A percentile compares a stretch with the other conserved stretches of the same genome.
These are phyloP conservation scores for Pipistrellus nathusii DNA, from an alignment of 2,797 vertebrate species.

Conservation along the genomic window DNA sequence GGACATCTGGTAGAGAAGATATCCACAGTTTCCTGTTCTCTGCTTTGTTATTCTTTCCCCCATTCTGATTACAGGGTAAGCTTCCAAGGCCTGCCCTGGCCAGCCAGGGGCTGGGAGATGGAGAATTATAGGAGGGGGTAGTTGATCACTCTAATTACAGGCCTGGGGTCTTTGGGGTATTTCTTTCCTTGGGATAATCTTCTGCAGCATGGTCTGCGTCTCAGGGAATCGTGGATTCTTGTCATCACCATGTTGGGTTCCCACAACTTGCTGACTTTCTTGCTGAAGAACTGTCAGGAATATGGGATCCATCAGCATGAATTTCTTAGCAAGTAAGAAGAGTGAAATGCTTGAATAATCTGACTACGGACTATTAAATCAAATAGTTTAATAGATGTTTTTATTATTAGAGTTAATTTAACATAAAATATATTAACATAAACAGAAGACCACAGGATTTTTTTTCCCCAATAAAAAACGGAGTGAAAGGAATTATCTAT, in stretches of 20 bases:
- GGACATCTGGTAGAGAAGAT: constrained; percentile 4
- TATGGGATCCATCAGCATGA: neutral
- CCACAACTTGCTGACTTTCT: neutral
- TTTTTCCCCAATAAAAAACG: neutral
- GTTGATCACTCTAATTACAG: constrained; percentile 40
- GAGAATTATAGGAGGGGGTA: neutral
- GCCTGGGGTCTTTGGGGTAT: neutral
- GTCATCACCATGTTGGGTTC: neutral
- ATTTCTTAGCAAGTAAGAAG: neutral
- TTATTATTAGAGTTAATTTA: constrained; percentile 32
- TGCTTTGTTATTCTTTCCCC: neutral
- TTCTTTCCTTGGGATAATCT: constrained; percentile 37
- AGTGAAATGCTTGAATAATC: neutral
- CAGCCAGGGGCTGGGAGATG: neutral
- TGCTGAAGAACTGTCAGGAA: neutral
- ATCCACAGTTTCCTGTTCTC: neutral
- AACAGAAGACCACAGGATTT: neutral
- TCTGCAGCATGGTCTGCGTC: neutral
- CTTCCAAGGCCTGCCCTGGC: neutral
- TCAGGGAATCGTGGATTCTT: neutral
- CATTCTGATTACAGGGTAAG: neutral
- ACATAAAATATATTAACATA: neutral
- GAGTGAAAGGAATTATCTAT: constrained; percentile 36
- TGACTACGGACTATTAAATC: neutral
- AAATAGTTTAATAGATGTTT: neutral